A percentile compares a stretch with the other conserved stretches of the same genome.
Evolutionary conservation across 1,140 invertebrate genomes (phyloP).

Genomic region (Drosophila busckii): DNA sequence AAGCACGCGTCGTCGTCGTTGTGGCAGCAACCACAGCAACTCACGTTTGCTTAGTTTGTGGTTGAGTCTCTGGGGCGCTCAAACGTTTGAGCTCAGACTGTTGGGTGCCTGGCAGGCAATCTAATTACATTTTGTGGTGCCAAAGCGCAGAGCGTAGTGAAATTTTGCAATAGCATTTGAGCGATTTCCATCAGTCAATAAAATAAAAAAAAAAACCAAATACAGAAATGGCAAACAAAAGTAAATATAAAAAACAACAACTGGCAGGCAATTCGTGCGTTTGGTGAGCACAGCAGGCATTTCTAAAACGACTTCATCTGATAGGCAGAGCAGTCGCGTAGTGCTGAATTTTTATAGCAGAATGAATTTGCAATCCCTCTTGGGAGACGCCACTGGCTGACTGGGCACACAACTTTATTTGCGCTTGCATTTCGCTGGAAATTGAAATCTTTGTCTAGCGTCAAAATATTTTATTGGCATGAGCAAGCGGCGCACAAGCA

Average conservation of each 20-base stretch:
- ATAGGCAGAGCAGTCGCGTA: conserved; percentile 36
- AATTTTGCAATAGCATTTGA: conserved; percentile 52
- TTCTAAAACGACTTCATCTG: conserved; percentile 35
- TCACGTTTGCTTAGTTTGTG: conserved; percentile 22
- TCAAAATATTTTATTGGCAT: too few species aligned
- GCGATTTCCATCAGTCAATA: conserved; percentile 76
- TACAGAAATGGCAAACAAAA: too few species aligned
- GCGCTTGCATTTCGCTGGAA: conserved; percentile 57
- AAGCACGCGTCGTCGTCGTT: conserved; percentile 50
- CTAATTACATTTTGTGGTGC: conserved; percentile 75
- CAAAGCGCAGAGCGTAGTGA: conserved; percentile 30
- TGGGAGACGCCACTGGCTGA: too few species aligned
- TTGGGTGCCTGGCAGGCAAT: conserved; percentile 28
- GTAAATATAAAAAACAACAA: background rate
- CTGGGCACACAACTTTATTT: conserved; percentile 65
- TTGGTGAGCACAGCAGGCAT: conserved; percentile 41
- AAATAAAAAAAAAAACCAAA: conserved; percentile 23
- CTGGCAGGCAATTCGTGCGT: conserved; percentile 6
- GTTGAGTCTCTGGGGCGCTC: conserved; percentile 3
- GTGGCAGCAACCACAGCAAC: conserved; percentile 21
- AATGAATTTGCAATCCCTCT: too few species aligned
- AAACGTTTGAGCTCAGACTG: conserved; percentile 8
- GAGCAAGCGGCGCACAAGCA: too few species aligned
- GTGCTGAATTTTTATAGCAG: conserved; percentile 12
- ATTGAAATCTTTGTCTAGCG: too few species aligned